Evolutionary conservation across 2,797 vertebrate species (phyloP).

Genomic region (Galaxias olidus): DNA sequence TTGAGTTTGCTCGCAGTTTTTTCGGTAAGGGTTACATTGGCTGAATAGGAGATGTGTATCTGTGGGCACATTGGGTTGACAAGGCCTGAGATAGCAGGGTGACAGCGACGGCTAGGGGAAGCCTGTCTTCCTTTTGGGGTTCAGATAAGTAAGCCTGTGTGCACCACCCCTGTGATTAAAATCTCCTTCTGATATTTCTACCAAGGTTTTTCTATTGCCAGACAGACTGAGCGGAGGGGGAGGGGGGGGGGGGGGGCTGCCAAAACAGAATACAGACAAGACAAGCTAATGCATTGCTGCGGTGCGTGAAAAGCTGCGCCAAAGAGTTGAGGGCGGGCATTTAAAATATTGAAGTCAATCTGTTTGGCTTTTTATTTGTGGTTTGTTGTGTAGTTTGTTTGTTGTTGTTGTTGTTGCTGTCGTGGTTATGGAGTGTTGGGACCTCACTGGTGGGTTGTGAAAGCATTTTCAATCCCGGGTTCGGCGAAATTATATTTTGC

Average conservation of each 20-base stretch:
- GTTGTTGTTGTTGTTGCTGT: conserved; percentile 63
- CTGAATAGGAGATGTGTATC: conserved; percentile 90
- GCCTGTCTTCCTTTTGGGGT: conserved; percentile 88
- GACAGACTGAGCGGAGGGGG: conserved; percentile 78
- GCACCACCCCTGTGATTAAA: conserved; percentile 95
- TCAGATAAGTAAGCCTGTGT: conserved; percentile 85
- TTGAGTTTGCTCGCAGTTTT: conserved; percentile 90
- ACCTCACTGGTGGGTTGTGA: conserved; percentile 41
- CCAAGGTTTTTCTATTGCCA: conserved; percentile 89
- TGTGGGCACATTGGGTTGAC: conserved; percentile 91
- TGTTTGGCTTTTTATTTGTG: conserved; percentile 50
- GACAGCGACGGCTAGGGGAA: conserved; percentile 89
- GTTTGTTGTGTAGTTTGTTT: conserved; percentile 53
- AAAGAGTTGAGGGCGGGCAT: conserved; percentile 50
- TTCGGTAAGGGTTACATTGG: conserved; percentile 83
- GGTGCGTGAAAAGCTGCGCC: conserved; percentile 54
- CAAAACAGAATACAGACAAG: conserved; percentile 73
- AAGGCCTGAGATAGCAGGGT: conserved; percentile 86
- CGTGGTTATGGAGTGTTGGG: conserved; percentile 11
- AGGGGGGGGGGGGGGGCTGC: conserved; percentile 66
- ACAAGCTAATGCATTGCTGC: conserved; percentile 62
- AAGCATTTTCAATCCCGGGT: conserved; percentile 51
- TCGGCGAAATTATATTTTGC: conserved; percentile 37
- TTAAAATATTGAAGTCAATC: conserved; percentile 75
- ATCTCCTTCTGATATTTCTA: conserved; percentile 95